phyloP scores from a whole-genome alignment of 2,888 invertebrate genomes.

The Drosophila melanocephala region DNA sequence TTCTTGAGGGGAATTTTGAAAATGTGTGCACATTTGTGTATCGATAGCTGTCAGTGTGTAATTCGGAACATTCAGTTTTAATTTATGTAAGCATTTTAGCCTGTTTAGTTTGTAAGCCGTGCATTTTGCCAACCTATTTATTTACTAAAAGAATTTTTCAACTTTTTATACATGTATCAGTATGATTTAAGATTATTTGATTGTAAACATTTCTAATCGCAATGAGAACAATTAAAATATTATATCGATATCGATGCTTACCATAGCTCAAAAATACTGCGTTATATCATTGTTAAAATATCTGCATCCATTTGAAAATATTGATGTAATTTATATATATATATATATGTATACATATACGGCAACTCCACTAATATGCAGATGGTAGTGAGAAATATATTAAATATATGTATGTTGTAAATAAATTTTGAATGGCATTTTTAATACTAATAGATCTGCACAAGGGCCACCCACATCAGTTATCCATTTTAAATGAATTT shows the following conservation, averaged over 20 bases:
- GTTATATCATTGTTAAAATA: conserved; percentile 68
- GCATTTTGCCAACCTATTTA: conserved; percentile 66
- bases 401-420: conserved; percentile 59
- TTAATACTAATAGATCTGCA: conserved; percentile 21
- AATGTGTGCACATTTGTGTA: conserved; percentile 11
- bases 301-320: conserved; percentile 47
- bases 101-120: conserved; percentile 61
- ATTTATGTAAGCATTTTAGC: conserved; percentile 54
- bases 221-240: conserved; percentile 14
- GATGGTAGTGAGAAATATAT: conserved; percentile 42
- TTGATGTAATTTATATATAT: conserved; percentile 55
- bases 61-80: conserved; percentile 65
- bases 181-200: conserved; percentile 18
- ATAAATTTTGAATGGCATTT: conserved; percentile 36
- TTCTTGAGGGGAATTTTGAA: neutral
- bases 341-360: conserved; percentile 18
- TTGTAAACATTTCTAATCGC: conserved; percentile 16
- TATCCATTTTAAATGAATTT: neutral
- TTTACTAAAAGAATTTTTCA: conserved; percentile 47
- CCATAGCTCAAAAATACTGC: conserved; percentile 40
- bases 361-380: conserved; percentile 19
- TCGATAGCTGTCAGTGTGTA: conserved; percentile 34
- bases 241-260: conserved; percentile 34
- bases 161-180: conserved; percentile 16
- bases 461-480: neutral